Base-by-base conservation (phyloP, 2,797 vertebrate genomes). In the Amblyopsis hoosieri region DNA sequence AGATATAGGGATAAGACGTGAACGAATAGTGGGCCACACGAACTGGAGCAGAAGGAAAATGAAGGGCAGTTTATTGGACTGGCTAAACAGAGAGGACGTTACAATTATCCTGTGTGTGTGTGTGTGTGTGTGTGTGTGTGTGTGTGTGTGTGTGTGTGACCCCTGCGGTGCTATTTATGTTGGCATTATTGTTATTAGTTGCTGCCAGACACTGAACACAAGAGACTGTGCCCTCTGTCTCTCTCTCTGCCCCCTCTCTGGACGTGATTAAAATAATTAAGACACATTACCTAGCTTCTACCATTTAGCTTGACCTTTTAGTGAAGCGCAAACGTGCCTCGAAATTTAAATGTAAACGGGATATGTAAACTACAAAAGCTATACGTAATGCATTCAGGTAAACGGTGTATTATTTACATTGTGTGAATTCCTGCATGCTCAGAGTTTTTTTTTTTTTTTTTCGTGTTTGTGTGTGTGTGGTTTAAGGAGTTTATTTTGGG, bases 201-300 rank as follows among this genome's bases (percentile, higher is more conserved):
- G 60, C 74, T 78, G 66, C 51, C 71, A 75, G 65, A 75, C 57
- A 23, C 37, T 54, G 45, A 69, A 54, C 48, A 61, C 54, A 62
- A 76, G 73, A 61, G 66, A 57, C 52, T 58, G 66, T 47, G n/a
- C 2, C 37, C 57, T 46, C 45, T 19, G 1, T 9, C 53, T 56
- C 37, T 60, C 57, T 62, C 59, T 5, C 3, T 54, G 42, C 17
- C 53, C 52, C 59, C 59, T 46, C 54, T 64, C 47, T 42, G 12
- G 3, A 4, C 12, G 23, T 33, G 60, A 3, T 12, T 69, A 72
- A 60, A 80, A 71, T 57, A 46, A 75, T 83, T 84, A 85, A 85
- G 74, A 72, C 79, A 77, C 79, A 84, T 88, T 86, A 85, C 76
- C 69, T 53, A 0, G 47, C 42, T 69, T 81, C 77, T 71, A 2